Percentiles rank a stretch among this genome's conserved stretches.
These are phyloP conservation scores for Atta colombica DNA, from an alignment of 1,140 invertebrate genomes.

Conservation along the genomic window DNA sequence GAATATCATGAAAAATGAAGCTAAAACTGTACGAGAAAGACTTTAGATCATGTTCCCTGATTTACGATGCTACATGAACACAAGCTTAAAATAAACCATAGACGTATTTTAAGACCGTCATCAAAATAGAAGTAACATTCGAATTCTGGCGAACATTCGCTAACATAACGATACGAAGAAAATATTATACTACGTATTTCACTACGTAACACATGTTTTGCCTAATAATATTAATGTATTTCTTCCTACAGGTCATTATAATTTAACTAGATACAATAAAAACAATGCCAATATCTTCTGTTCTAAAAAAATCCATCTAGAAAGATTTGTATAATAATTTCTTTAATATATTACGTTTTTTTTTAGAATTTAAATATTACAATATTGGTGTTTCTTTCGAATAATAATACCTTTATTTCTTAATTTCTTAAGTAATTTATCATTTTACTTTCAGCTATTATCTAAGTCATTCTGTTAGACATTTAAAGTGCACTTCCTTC, in stretches of 20 bases:
- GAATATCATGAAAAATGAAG: slow-evolving; percentile 26
- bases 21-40: slow-evolving; percentile 50
- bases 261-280: background rate
- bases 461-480: slow-evolving; percentile 12
- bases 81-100: slow-evolving; percentile 41
- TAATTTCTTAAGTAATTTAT: slow-evolving; percentile 26
- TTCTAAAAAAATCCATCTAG: background rate
- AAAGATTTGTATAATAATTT: background rate
- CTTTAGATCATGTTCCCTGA: slow-evolving; percentile 57
- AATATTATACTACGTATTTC: slow-evolving; percentile 20
- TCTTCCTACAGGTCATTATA: background rate
- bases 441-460: slow-evolving; percentile 16
- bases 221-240: slow-evolving; percentile 26
- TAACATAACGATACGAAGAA: slow-evolving; percentile 10
- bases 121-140: background rate
- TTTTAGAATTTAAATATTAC: background rate
- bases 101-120: slow-evolving; percentile 27
- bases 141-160: background rate
- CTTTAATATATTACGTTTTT: background rate
- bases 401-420: slow-evolving; percentile 8
- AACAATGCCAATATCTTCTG: background rate
- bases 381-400: background rate
- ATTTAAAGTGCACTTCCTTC: slow-evolving; percentile 31
- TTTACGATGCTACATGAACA: slow-evolving; percentile 58
- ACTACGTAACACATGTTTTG: slow-evolving; percentile 37